phyloP scores from a whole-genome alignment of 1,140 invertebrate species.

The Drosophila pseudoobscura region DNA sequence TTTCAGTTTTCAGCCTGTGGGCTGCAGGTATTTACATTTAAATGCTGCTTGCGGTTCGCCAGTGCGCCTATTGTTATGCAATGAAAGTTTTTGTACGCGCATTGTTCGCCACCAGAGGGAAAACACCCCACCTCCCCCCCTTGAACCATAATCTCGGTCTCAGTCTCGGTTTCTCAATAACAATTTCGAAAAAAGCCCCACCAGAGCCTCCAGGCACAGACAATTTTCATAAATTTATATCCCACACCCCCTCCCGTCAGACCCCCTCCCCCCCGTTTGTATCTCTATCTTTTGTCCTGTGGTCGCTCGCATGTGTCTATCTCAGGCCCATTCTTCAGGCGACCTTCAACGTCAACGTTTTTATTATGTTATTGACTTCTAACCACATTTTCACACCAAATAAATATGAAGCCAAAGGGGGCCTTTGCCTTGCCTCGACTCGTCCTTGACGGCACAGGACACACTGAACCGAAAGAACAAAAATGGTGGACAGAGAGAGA shows the following conservation, averaged over 20 bases:
- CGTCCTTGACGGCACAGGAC: conserved; percentile 55
- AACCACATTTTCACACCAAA: conserved; percentile 79
- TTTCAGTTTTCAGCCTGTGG: conserved; percentile 25
- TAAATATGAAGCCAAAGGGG: conserved; percentile 20
- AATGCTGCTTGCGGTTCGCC: conserved; percentile 73
- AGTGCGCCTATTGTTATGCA: conserved; percentile 80
- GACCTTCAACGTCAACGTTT: conserved; percentile 68
- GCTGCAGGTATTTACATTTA: conserved; percentile 79
- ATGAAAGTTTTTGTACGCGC: conserved; percentile 67
- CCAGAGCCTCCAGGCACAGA: conserved; percentile 19
- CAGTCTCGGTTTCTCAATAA: conserved; percentile 7
- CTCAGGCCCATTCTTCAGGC: conserved; percentile 24
- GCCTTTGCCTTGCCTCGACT: background rate
- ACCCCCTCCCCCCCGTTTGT: background rate
- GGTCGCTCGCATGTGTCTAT: conserved; percentile 23
- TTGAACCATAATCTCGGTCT: conserved; percentile 15
- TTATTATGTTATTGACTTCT: conserved; percentile 79
- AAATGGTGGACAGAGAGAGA: background rate
- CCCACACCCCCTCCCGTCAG: background rate
- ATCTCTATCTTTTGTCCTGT: background rate
- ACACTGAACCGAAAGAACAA: conserved; percentile 15
- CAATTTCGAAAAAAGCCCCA: background rate
- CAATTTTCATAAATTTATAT: conserved; percentile 57
- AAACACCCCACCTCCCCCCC: background rate
- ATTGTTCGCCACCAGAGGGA: conserved; percentile 36